A percentile compares a stretch with the other conserved stretches of the same genome.
Evolutionary conservation across 2,113 vertebrate species (phyloP).

Genomic region (Alouatta palliata): DNA sequence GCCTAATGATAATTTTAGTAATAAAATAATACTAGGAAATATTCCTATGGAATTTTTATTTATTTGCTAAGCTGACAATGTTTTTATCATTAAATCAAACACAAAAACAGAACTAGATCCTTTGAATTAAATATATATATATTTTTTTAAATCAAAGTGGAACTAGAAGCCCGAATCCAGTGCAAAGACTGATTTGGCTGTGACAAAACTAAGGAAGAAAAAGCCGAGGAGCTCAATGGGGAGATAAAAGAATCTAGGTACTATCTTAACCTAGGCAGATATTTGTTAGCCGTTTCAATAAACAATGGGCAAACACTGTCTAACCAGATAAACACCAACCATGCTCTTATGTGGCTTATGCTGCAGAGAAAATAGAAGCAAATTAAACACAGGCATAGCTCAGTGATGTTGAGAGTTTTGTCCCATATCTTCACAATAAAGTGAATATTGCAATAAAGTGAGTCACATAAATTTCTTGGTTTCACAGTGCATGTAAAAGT

Average conservation of each 20-base stretch:
- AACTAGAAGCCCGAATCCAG: background rate
- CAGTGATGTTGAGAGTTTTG: too few relatives aligned
- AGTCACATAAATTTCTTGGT: background rate
- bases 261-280: background rate
- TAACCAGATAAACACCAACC: background rate
- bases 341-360: background rate
- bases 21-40: background rate
- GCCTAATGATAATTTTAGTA: background rate
- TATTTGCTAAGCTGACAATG: background rate
- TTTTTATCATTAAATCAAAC: background rate
- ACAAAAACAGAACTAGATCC: background rate
- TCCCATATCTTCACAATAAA: too few relatives aligned
- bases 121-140: conserved; percentile 3
- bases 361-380: background rate
- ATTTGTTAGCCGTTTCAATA: background rate
- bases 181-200: background rate
- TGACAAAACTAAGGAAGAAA: background rate
- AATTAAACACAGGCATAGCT: background rate
- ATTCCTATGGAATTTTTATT: background rate
- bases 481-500: background rate
- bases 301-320: background rate
- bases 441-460: background rate
- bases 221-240: background rate
- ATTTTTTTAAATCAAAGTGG: background rate
- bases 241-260: background rate